These are phyloP conservation scores for Ellobius talpinus DNA, from an alignment of 2,113 vertebrate genomes.

Conservation along the genomic window DNA sequence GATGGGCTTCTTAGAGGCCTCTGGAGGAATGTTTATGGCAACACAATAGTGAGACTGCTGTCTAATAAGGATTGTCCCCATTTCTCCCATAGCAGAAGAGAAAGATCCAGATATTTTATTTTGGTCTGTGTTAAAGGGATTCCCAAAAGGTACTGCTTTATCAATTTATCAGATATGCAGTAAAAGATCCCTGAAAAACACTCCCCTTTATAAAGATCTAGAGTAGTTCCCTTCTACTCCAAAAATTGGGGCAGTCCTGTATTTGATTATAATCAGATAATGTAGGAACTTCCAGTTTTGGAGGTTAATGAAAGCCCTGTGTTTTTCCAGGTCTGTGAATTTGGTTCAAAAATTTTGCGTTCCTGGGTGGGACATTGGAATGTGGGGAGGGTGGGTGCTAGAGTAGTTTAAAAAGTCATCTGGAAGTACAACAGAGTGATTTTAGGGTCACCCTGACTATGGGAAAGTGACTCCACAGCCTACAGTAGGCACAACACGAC, in stretches of 20 bases:
- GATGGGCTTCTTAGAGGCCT: background rate
- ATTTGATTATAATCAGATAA: background rate
- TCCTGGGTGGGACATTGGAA: background rate
- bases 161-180: background rate
- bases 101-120: background rate
- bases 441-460: background rate
- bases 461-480: background rate
- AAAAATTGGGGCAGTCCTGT: background rate
- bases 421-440: background rate
- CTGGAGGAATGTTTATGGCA: background rate
- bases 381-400: background rate
- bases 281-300: background rate
- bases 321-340: background rate
- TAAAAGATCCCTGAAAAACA: background rate
- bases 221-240: background rate
- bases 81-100: background rate
- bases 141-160: background rate
- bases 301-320: background rate
- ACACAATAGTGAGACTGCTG: background rate
- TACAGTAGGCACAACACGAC: background rate
- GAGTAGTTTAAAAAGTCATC: background rate
- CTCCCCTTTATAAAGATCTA: background rate
- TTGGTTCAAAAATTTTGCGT: background rate
- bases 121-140: background rate
- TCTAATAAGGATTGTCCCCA: background rate